A percentile compares a stretch with the other conserved stretches of the same genome.
Evolutionary conservation across 1,140 invertebrate species (phyloP).

Genomic region (Condylostylus longicornis): DNA sequence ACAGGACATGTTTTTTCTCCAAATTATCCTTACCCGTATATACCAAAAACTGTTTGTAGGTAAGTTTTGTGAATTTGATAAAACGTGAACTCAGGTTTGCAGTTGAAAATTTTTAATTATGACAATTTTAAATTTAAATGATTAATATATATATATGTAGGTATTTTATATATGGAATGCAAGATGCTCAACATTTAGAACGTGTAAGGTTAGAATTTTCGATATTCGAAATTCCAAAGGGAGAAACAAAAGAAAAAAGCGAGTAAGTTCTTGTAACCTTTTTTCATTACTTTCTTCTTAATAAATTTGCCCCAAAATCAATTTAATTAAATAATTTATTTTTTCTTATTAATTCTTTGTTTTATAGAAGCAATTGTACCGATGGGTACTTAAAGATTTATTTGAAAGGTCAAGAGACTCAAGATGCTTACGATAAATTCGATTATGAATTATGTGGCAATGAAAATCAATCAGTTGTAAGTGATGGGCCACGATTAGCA

Average conservation of each 20-base stretch:
- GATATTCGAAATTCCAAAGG: slow-evolving; percentile 79
- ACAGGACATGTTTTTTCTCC: slow-evolving; percentile 84
- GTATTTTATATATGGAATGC: slow-evolving; percentile 95
- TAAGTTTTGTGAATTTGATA: slow-evolving; percentile 21
- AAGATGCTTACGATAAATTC: slow-evolving; percentile 81
- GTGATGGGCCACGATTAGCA: slow-evolving; percentile 81
- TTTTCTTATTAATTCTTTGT: slow-evolving; percentile 1
- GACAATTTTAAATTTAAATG: not conserved
- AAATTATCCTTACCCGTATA: slow-evolving; percentile 87
- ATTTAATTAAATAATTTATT: not conserved
- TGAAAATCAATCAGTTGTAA: slow-evolving; percentile 51
- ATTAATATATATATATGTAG: slow-evolving; percentile 27
- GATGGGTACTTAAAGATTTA: slow-evolving; percentile 86
- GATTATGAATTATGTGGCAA: slow-evolving; percentile 85
- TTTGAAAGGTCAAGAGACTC: slow-evolving; percentile 82
- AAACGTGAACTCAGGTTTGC: too few species aligned
- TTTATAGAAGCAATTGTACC: slow-evolving; percentile 49
- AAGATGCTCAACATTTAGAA: slow-evolving; percentile 88
- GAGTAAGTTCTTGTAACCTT: slow-evolving; percentile 19
- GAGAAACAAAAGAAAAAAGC: slow-evolving; percentile 38
- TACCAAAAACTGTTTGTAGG: slow-evolving; percentile 85
- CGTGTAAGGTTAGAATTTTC: slow-evolving; percentile 76
- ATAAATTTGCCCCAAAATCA: not conserved
- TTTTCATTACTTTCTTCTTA: not conserved
- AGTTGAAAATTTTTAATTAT: not conserved